Conservation (phyloP, 2,113 vertebrate genomes). For the Phylloscopus trochiloides region DNA sequence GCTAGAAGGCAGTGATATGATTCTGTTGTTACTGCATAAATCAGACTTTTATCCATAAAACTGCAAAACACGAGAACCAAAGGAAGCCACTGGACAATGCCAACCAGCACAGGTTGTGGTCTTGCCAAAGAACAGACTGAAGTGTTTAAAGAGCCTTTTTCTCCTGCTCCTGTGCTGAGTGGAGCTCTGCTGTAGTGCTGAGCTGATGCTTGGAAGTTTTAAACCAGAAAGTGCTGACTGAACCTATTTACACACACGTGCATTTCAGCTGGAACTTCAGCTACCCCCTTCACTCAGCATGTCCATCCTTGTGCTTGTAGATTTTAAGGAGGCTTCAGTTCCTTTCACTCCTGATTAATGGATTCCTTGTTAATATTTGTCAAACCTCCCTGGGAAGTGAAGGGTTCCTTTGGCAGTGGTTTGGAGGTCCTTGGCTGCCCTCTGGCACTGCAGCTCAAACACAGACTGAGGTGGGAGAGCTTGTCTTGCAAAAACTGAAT, state of each 20-base stretch:
- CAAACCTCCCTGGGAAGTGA: background rate
- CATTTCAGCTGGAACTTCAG: background rate
- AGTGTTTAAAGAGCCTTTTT: background rate
- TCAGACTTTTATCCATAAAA: background rate
- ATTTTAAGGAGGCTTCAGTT: background rate
- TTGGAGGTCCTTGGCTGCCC: background rate
- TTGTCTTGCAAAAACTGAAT: background rate
- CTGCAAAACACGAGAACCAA: background rate
- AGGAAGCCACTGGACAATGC: background rate
- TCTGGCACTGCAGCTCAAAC: background rate
- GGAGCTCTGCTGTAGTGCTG: background rate
- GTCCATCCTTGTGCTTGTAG: background rate
- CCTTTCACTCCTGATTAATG: background rate
- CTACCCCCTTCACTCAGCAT: background rate
- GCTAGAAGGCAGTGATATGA: background rate
- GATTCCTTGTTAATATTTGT: background rate
- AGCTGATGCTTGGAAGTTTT: background rate
- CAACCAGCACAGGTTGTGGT: background rate
- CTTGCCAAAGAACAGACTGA: background rate
- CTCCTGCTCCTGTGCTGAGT: background rate
- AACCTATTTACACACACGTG: background rate
- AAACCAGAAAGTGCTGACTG: background rate
- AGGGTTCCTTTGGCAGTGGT: background rate
- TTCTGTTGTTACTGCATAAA: fast-evolving
- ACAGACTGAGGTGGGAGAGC: background rate